Conservation (phyloP, 2,113 vertebrate genomes). For the Indicator indicator region DNA sequence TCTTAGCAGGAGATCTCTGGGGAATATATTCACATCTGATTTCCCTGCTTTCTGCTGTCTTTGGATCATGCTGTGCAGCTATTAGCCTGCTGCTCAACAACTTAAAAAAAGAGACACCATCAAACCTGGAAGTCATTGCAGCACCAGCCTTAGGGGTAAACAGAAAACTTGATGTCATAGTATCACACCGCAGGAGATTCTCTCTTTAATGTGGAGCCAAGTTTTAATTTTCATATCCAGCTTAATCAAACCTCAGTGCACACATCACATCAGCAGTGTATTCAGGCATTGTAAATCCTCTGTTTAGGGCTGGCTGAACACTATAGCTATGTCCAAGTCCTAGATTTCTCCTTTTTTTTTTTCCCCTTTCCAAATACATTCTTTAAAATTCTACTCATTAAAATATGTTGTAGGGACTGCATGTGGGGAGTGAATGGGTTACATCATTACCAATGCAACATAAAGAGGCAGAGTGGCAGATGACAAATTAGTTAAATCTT, state of each 20-base stretch:
- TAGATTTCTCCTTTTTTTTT: neutral
- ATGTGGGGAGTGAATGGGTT: constrained; percentile 10
- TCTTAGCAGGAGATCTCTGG: constrained; percentile 75
- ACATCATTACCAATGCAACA: neutral
- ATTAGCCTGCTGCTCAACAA: constrained; percentile 82
- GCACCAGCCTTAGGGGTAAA: constrained; percentile 83
- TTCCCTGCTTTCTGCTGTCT: constrained; percentile 68
- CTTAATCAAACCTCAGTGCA: constrained; percentile 65
- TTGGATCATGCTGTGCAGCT: constrained; percentile 76
- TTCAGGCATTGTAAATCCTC: constrained; percentile 41
- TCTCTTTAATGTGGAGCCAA: constrained; percentile 54
- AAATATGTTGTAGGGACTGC: neutral
- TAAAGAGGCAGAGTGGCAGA: neutral
- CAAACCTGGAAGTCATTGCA: constrained; percentile 77
- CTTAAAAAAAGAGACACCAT: constrained; percentile 72
- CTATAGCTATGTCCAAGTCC: neutral
- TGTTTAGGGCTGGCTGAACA: constrained; percentile 16
- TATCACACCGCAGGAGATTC: constrained; percentile 60
- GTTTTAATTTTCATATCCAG: constrained; percentile 67
- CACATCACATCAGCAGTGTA: constrained; percentile 37
- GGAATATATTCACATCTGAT: constrained; percentile 80
- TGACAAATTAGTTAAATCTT: constrained; percentile 31
- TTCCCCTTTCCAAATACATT: neutral
- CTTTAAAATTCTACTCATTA: constrained; percentile 5
- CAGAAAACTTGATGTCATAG: constrained; percentile 75